Base-by-base conservation (phyloP, 2,888 invertebrate species). In the Troides oblongomaculatus region DNA sequence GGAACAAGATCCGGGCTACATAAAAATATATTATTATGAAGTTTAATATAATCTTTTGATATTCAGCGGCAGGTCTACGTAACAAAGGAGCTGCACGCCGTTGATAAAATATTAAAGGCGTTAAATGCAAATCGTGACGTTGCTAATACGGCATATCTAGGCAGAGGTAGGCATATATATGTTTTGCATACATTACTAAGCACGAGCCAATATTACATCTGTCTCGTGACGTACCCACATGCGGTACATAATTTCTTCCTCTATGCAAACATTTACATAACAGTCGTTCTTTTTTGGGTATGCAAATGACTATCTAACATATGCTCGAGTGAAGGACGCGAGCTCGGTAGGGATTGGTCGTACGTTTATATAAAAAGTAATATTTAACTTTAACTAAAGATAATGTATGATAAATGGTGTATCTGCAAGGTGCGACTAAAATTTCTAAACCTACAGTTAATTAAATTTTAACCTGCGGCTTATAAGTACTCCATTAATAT, bases 301-400 rank as follows among this genome's bases (percentile, higher is more conserved):
- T 76, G 77, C 74, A 74, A 78, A 78, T 78, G 62, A 71, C 73
- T 72, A 71, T 73, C 72, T 73, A 46, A 46, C 46, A 46, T 46
- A 70, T 63, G 72, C 69, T 69, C 71, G 73, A 66, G 64, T 71
- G 64, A 70, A 62, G 64, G 67, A 67, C 64, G 65, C 66, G 58
- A 69, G 63, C 67, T 53, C 46, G 60, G 66, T 63, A 68, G 66
- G 71, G 71, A 65, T 72, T 69, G 69, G 70, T 66, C 36, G 72
- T 71, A 73, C 69, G 72, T 63, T 71, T 77, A 79, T 78, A 79
- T 76, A 79, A 82, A 81, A 81, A 80, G n/a, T 36, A 36, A 21
- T 43, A 46, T 61, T 64, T 30, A 64, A 69, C 61, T 46, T 25
- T 65, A 17, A 64, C 46, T 62, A 18, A 39, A 59, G 64, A 64